phyloP scores from a whole-genome alignment of 1,140 invertebrate species.

The Alviniconcha marisindica region DNA sequence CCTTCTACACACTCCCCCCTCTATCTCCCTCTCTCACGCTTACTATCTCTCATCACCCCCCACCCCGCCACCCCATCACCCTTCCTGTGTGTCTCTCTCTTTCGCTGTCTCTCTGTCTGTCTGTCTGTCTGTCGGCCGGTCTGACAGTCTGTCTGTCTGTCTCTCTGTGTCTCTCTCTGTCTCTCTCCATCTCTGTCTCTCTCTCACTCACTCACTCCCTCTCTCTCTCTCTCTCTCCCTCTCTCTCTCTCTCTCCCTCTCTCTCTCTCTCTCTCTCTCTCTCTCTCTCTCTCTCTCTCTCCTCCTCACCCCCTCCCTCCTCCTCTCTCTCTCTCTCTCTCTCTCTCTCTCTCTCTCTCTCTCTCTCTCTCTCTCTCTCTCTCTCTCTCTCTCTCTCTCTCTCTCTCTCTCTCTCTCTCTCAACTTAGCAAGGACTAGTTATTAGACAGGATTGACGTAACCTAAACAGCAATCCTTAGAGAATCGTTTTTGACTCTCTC shows the following conservation, averaged over 20 bases:
- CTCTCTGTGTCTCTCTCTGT: constrained; percentile 24
- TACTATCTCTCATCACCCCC: neutral
- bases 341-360: constrained; percentile 18
- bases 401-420: neutral
- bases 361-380: neutral
- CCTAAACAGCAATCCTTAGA: no score
- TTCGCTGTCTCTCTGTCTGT: constrained; percentile 1
- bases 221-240: neutral
- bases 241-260: neutral
- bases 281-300: constrained; percentile 7
- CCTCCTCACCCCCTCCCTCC: neutral
- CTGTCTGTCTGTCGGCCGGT: neutral
- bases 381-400: no score
- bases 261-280: neutral
- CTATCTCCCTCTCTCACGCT: neutral
- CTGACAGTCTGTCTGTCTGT: constrained; percentile 7
- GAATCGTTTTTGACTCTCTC: no score
- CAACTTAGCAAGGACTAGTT: no score
- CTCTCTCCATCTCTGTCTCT: neutral
- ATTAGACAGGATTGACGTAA: no score
- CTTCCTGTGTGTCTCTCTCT: neutral
- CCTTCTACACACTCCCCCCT: neutral
- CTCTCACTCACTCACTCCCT: neutral
- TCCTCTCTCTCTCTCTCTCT: neutral
- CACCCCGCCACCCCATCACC: neutral